Percentiles rank a stretch among this genome's conserved stretches.
Evolutionary conservation across 2,888 invertebrate species (phyloP).

Genomic region (Oeneis ivallda): DNA sequence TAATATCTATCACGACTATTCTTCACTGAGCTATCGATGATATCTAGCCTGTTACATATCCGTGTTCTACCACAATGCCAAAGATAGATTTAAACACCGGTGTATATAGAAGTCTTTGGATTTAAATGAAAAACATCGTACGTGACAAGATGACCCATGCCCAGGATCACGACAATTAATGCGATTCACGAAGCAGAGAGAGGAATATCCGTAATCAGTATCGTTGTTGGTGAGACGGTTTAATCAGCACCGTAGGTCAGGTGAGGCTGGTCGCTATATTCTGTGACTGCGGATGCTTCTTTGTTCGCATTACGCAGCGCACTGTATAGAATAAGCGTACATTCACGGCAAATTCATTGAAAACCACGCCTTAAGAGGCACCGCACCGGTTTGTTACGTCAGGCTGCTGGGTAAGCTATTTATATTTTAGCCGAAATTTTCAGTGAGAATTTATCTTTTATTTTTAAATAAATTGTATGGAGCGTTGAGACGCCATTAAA

Average conservation of each 20-base stretch:
- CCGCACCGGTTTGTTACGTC: not conserved
- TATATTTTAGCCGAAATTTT: conserved; percentile 1
- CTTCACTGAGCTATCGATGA: no score
- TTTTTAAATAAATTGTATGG: not conserved
- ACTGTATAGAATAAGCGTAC: conserved; percentile 38
- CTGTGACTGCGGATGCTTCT: conserved; percentile 34
- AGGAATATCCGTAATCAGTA: no score
- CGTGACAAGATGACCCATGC: no score
- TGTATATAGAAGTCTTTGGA: no score
- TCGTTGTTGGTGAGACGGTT: conserved; percentile 27
- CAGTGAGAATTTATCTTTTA: not conserved
- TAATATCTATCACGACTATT: no score
- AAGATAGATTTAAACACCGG: no score
- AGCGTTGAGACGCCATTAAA: not conserved
- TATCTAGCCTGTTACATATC: no score
- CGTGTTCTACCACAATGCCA: no score
- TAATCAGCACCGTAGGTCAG: conserved; percentile 33
- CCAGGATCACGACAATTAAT: no score
- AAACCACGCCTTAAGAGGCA: conserved; percentile 36
- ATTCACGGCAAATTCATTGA: conserved; percentile 33
- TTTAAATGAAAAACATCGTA: no score
- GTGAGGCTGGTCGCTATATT: conserved; percentile 27
- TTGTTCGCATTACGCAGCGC: conserved; percentile 36
- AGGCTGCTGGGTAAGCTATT: conserved; percentile 1
- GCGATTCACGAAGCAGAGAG: no score